Conservation (phyloP, 1,140 invertebrate genomes). For the Oreohelix idahoensis region DNA sequence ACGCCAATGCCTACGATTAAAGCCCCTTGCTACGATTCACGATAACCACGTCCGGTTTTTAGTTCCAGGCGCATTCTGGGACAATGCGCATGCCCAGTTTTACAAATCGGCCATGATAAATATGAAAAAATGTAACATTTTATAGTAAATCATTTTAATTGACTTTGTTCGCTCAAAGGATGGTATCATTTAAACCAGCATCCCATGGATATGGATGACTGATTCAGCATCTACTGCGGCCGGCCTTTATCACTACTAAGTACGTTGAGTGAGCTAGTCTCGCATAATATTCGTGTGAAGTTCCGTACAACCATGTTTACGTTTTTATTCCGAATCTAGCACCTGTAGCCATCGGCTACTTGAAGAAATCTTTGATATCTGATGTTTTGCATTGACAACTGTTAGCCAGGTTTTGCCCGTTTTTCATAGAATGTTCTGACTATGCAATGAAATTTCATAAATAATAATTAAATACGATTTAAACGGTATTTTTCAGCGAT, state of each 20-base stretch:
- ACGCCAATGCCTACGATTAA: background rate
- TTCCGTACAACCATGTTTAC: background rate
- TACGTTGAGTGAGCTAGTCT: background rate
- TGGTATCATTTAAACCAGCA: background rate
- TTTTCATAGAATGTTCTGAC: no score
- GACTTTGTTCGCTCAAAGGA: background rate
- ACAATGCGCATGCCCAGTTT: slow-evolving; percentile 38
- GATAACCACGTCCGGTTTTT: slow-evolving; percentile 24
- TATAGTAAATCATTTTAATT: slow-evolving; percentile 7
- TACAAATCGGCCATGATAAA: slow-evolving; percentile 39
- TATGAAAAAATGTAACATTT: slow-evolving; percentile 16
- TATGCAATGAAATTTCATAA: no score
- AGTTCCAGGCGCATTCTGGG: slow-evolving; percentile 30
- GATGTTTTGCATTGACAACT: no score
- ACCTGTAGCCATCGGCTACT: background rate
- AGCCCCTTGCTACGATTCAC: background rate
- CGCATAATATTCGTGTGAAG: background rate
- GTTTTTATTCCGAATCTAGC: background rate
- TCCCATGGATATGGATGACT: background rate
- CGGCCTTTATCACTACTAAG: background rate
- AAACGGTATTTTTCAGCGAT: no score
- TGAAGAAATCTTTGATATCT: background rate
- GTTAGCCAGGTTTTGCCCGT: no score
- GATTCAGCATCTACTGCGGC: background rate
- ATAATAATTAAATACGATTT: no score